Conservation (phyloP, 2,888 invertebrate species). For the Zhengitettix transpicula region DNA sequence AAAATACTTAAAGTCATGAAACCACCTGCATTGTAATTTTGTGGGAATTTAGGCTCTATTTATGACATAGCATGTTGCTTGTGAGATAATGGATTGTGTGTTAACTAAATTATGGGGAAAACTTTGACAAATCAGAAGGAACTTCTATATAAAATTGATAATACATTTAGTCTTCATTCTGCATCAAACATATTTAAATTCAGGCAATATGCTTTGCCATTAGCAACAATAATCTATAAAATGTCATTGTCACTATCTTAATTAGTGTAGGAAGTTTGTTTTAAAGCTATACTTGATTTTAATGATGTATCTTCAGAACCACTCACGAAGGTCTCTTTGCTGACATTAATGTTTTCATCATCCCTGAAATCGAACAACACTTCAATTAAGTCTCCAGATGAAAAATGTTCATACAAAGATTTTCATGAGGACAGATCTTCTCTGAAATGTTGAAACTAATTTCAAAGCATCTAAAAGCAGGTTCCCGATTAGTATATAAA, state of each 20-base stretch:
- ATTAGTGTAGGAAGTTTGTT: background rate
- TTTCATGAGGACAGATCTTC: background rate
- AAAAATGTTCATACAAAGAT: too few species aligned
- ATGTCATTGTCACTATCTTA: background rate
- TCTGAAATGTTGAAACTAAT: background rate
- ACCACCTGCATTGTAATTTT: too few species aligned
- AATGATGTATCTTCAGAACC: slow-evolving; percentile 13
- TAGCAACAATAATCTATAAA: background rate
- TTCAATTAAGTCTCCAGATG: slow-evolving; percentile 1
- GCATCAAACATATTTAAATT: background rate
- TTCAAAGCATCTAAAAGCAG: slow-evolving; percentile 9
- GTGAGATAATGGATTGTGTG: too few species aligned
- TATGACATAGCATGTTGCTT: too few species aligned
- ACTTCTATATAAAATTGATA: too few species aligned
- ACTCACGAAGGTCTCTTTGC: slow-evolving; percentile 13
- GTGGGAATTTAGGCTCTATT: too few species aligned
- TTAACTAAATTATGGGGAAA: too few species aligned
- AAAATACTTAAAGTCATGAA: too few species aligned
- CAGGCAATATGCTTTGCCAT: background rate
- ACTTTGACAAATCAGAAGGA: too few species aligned
- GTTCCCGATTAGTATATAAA: slow-evolving; percentile 11
- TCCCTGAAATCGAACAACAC: slow-evolving; percentile 14
- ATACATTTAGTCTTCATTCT: too few species aligned
- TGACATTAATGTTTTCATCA: slow-evolving; percentile 10
- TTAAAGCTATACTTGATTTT: slow-evolving; percentile 2